Conservation (phyloP, 2,113 vertebrate genomes). For the Lichenostomus cassidix region DNA sequence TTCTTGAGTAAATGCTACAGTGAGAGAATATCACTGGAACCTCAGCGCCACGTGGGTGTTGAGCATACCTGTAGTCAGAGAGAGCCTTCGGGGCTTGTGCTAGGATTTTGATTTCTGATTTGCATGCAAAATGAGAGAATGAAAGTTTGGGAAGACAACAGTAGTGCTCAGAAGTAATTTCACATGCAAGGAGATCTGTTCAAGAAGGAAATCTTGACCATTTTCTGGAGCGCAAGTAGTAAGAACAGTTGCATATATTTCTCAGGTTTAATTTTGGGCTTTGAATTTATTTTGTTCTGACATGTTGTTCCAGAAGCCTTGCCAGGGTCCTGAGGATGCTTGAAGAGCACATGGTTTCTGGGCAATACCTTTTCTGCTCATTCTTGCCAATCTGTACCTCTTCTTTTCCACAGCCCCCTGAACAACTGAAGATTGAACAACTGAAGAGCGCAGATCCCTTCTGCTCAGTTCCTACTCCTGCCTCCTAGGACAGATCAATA, state of each 20-base stretch:
- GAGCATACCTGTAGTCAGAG: background rate
- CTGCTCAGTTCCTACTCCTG: background rate
- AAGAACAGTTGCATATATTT: background rate
- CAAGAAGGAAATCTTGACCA: background rate
- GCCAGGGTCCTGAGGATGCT: background rate
- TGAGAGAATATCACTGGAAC: background rate
- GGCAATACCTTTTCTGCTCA: background rate
- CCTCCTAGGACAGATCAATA: background rate
- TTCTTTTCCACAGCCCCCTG: background rate
- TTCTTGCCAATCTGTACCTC: rapidly evolving
- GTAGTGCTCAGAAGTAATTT: background rate
- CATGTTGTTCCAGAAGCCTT: background rate
- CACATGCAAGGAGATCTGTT: background rate
- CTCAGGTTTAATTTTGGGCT: background rate
- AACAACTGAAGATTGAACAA: rapidly evolving
- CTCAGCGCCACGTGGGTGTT: background rate
- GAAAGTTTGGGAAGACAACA: background rate
- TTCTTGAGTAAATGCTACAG: background rate
- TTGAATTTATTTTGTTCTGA: background rate
- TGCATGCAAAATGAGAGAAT: background rate
- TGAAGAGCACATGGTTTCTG: background rate
- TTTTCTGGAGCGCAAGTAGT: background rate
- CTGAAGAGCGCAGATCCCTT: rapidly evolving
- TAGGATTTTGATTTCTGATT: background rate
- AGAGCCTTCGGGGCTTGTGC: rapidly evolving